These are phyloP conservation scores for Alexandromys fortis DNA, from an alignment of 2,113 vertebrate species.

Conservation along the genomic window DNA sequence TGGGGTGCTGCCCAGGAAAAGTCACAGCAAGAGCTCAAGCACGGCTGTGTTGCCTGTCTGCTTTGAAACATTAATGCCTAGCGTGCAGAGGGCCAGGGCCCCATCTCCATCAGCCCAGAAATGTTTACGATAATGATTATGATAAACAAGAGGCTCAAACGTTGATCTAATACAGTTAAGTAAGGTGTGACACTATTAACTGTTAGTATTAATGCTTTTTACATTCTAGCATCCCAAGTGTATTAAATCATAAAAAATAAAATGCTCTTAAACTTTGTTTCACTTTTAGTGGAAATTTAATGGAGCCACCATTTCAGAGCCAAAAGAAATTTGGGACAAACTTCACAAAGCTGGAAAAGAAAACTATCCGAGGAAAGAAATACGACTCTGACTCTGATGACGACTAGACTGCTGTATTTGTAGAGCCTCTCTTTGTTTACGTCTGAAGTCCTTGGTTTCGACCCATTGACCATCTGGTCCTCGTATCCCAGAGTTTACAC, in stretches of 20 bases:
- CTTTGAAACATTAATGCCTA: not conserved
- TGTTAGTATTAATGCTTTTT: not conserved
- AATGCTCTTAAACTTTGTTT: conserved; percentile 61
- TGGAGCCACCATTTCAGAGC: conserved; percentile 92
- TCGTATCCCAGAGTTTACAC: conserved; percentile 84
- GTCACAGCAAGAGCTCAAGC: not conserved
- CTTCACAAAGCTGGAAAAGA: conserved; percentile 97
- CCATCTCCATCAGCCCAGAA: not conserved
- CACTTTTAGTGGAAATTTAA: conserved; percentile 92
- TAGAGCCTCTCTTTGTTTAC: conserved; percentile 81
- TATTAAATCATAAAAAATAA: conserved; percentile 58
- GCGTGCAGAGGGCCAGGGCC: not conserved
- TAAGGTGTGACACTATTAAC: not conserved
- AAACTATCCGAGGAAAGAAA: conserved; percentile 93
- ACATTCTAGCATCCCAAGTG: not conserved
- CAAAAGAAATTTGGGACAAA: conserved; percentile 91
- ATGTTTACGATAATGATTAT: not conserved
- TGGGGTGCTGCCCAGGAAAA: not conserved
- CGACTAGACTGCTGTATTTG: conserved; percentile 87
- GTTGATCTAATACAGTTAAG: not conserved
- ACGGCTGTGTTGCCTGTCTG: not conserved
- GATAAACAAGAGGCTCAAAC: not conserved
- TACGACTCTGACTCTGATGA: conserved; percentile 97
- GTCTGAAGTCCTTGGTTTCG: conserved; percentile 83
- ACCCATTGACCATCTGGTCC: conserved; percentile 78